These are phyloP conservation scores for Troides oblongomaculatus DNA, from an alignment of 2,888 invertebrate genomes.

Conservation along the genomic window DNA sequence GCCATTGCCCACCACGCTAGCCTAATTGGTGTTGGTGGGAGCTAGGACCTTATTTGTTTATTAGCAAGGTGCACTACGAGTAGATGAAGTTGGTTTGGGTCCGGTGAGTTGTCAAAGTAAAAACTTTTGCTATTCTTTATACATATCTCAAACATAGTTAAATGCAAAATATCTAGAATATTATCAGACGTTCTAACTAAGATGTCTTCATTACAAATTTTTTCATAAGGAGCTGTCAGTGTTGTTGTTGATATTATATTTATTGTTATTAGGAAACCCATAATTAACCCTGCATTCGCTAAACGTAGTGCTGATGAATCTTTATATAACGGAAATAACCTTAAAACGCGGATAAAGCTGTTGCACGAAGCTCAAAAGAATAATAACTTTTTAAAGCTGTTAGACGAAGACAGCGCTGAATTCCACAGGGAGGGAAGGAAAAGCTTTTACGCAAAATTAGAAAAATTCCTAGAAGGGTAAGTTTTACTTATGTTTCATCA, in stretches of 20 bases:
- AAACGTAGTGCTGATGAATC: conserved; percentile 60
- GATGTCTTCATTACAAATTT: too few relatives aligned
- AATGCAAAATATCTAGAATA: too few relatives aligned
- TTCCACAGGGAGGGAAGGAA: conserved; percentile 82
- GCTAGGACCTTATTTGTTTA: too few relatives aligned
- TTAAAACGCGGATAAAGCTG: conserved; percentile 44
- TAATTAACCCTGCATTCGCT: conserved; percentile 72
- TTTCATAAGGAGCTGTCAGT: too few relatives aligned
- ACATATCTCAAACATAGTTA: too few relatives aligned
- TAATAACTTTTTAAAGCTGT: conserved; percentile 46
- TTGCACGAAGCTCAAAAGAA: conserved; percentile 59
- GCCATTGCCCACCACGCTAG: too few relatives aligned
- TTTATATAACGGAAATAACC: conserved; percentile 27
- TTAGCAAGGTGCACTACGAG: too few relatives aligned
- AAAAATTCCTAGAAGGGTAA: conserved; percentile 83
- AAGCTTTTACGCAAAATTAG: conserved; percentile 82
- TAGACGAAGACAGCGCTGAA: conserved; percentile 57
- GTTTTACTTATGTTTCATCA: conserved; percentile 37
- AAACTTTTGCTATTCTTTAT: too few relatives aligned
- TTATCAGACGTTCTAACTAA: too few relatives aligned
- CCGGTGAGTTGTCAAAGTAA: too few relatives aligned
- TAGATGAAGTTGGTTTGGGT: too few relatives aligned
- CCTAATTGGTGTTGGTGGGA: too few relatives aligned
- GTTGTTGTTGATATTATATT: neutral
- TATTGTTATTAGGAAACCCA: conserved; percentile 50